A percentile compares a stretch with the other conserved stretches of the same genome.
phyloP scores from a whole-genome alignment of 2,888 invertebrate species.

The Spisula solida region DNA sequence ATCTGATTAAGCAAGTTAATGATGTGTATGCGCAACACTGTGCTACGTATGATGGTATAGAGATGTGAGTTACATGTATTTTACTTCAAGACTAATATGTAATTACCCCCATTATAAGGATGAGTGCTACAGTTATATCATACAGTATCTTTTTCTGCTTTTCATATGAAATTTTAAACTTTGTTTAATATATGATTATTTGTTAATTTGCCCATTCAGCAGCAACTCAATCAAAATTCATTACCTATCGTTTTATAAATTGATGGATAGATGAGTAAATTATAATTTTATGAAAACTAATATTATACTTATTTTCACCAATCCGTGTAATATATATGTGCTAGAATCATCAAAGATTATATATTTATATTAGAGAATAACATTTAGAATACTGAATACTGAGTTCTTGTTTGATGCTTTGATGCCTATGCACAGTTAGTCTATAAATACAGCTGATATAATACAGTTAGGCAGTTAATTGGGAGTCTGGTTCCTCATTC shows the following conservation, averaged over 20 bases:
- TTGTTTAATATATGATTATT: neutral
- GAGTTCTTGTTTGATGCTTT: conserved; percentile 20
- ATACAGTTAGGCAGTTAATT: conserved; percentile 29
- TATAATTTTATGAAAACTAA: neutral
- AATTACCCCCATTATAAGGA: neutral
- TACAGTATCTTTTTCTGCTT: neutral
- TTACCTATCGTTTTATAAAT: neutral
- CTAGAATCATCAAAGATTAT: neutral
- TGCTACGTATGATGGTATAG: neutral
- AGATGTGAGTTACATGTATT: neutral
- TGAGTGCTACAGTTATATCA: neutral
- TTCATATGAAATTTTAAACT: neutral
- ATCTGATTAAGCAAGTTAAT: conserved; percentile 12
- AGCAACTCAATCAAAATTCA: neutral
- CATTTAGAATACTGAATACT: neutral
- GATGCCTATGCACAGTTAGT: conserved; percentile 24
- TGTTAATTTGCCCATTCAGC: neutral
- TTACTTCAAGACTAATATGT: neutral
- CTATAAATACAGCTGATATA: neutral
- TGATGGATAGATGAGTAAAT: neutral
- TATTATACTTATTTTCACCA: neutral
- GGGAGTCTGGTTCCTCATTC: conserved; percentile 33
- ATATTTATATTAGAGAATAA: conserved; percentile 30
- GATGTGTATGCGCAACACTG: neutral
- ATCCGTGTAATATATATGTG: neutral